Evolutionary conservation across 2,888 invertebrate genomes (phyloP).

Genomic region (Agapostemon virescens): DNA sequence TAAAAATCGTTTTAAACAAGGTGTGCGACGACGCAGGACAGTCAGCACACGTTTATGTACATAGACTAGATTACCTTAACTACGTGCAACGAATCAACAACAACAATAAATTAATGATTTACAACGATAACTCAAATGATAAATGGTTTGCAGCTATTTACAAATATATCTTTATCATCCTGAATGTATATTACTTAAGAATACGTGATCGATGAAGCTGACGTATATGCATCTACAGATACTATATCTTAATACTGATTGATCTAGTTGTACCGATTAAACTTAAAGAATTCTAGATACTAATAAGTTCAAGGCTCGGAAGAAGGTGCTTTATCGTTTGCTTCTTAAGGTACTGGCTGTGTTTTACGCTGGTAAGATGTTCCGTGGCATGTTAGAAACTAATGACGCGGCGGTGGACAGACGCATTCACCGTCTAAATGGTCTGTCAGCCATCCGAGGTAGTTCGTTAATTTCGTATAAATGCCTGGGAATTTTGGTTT

Average conservation of each 20-base stretch:
- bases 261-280: constrained; percentile 8
- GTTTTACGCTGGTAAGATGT: background rate
- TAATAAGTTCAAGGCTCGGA: background rate
- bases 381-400: background rate
- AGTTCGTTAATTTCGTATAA: constrained; percentile 84
- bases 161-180: constrained; percentile 15
- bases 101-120: constrained; percentile 52
- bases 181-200: background rate
- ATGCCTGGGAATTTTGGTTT: constrained; percentile 85
- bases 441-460: constrained; percentile 83
- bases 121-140: constrained; percentile 29
- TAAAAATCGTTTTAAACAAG: constrained; percentile 27
- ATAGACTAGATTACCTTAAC: constrained; percentile 70
- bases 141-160: constrained; percentile 35
- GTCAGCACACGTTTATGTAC: constrained; percentile 51
- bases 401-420: constrained; percentile 79
- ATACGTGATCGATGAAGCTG: background rate
- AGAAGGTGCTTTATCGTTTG: constrained; percentile 1
- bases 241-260: constrained; percentile 44
- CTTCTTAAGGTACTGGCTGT: background rate
- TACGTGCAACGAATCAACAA: constrained; percentile 31
- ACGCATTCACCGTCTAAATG: constrained; percentile 82
- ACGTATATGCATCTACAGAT: background rate
- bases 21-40: constrained; percentile 53
- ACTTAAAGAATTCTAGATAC: constrained; percentile 2